A percentile compares a stretch with the other conserved stretches of the same genome.
These are phyloP conservation scores for Asteroscopus sphinx DNA, from an alignment of 2,888 invertebrate species.

Conservation along the genomic window DNA sequence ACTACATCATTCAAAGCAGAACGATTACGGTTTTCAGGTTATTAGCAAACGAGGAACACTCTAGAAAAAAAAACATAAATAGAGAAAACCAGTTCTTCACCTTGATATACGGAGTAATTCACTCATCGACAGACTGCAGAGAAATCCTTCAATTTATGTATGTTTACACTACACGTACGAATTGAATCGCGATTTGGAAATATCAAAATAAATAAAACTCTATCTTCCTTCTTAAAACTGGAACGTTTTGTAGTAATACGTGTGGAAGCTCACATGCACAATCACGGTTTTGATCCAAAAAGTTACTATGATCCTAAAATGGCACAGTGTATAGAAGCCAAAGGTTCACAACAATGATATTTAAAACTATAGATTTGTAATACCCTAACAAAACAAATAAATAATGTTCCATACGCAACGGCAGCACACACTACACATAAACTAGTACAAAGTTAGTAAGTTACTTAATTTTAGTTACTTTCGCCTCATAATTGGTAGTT, in stretches of 20 bases:
- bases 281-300: neutral
- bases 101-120: slow-evolving; percentile 39
- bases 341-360: too few species aligned
- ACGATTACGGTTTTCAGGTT: slow-evolving; percentile 11
- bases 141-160: slow-evolving; percentile 38
- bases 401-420: too few species aligned
- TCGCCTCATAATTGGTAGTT: too few species aligned
- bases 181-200: slow-evolving; percentile 25
- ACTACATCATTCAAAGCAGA: too few species aligned
- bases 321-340: too few species aligned
- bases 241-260: slow-evolving; percentile 19
- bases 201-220: slow-evolving; percentile 33
- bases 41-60: slow-evolving; percentile 3
- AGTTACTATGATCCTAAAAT: slow-evolving; percentile 1
- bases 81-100: slow-evolving; percentile 27
- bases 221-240: slow-evolving; percentile 4
- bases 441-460: too few species aligned
- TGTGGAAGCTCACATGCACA: slow-evolving; percentile 1
- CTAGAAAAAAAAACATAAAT: slow-evolving; percentile 22
- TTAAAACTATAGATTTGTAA: too few species aligned
- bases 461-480: too few species aligned
- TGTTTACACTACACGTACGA: slow-evolving; percentile 37
- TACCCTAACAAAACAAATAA: too few species aligned
- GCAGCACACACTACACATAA: too few species aligned
- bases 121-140: slow-evolving; percentile 22